These are phyloP conservation scores for Crioceris asparagi DNA, from an alignment of 2,888 invertebrate species.

Conservation along the genomic window DNA sequence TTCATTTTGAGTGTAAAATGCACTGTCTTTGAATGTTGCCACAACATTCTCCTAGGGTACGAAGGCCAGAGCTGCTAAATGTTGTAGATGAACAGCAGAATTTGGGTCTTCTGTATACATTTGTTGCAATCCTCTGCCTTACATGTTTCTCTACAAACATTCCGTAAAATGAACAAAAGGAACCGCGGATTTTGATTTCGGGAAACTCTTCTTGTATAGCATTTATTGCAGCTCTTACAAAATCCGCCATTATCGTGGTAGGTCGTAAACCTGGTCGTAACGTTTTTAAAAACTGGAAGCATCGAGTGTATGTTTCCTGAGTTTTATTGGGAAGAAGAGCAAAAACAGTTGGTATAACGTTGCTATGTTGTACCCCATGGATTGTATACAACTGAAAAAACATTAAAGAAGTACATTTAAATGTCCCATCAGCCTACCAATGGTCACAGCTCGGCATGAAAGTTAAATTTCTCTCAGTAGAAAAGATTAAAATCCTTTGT, in stretches of 20 bases:
- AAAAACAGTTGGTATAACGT: conserved; percentile 1
- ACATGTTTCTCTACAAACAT: conserved; percentile 3
- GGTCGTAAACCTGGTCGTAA: conserved; percentile 3
- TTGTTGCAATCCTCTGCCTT: conserved; percentile 4
- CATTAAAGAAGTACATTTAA: conserved; percentile 1
- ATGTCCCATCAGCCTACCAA: conserved; percentile 7
- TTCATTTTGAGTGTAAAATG: background rate
- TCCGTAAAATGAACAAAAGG: conserved; percentile 3
- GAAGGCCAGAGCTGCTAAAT: background rate
- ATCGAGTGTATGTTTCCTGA: background rate
- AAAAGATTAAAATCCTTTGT: conserved; percentile 5
- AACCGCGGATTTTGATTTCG: conserved; percentile 1
- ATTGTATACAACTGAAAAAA: conserved; percentile 4
- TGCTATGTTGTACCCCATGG: conserved; percentile 4
- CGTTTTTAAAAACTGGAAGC: conserved; percentile 1
- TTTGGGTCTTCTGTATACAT: conserved; percentile 2
- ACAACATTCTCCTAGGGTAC: background rate
- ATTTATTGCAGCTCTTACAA: conserved; percentile 4
- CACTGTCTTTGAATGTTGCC: background rate
- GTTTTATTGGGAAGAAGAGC: conserved; percentile 3
- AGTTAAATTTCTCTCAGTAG: conserved; percentile 5
- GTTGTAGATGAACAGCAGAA: background rate
- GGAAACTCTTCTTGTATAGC: conserved; percentile 4
- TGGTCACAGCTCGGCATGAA: conserved; percentile 5
- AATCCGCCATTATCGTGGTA: conserved; percentile 3